Evolutionary conservation across 2,888 invertebrate genomes (phyloP).

Genomic region (Drosophila kanekoi): DNA sequence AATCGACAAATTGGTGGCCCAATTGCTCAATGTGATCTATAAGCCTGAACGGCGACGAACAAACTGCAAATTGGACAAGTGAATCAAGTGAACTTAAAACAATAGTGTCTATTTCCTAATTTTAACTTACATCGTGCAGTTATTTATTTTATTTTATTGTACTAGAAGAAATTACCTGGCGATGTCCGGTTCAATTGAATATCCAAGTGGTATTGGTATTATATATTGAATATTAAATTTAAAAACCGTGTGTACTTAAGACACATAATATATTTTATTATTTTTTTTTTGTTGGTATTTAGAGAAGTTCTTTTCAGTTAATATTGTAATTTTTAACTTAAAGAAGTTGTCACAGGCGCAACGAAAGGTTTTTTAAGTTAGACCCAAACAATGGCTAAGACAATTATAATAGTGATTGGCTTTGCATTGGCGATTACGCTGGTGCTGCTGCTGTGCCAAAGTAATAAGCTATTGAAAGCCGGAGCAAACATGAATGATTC

Average conservation of each 20-base stretch:
- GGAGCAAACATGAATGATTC: conserved; percentile 19
- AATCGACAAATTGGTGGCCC: conserved; percentile 9
- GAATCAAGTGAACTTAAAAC: conserved; percentile 1
- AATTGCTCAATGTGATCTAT: conserved; percentile 9
- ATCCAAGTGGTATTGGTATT: too few relatives aligned
- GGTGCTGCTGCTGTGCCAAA: conserved; percentile 34
- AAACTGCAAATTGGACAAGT: conserved; percentile 56
- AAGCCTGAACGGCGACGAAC: conserved; percentile 24
- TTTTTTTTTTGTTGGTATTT: not conserved
- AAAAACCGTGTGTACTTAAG: too few relatives aligned
- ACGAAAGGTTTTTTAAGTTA: conserved; percentile 16
- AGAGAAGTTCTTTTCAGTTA: not conserved
- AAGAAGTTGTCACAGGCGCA: conserved; percentile 9
- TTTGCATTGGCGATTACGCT: conserved; percentile 41
- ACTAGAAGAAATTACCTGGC: too few relatives aligned
- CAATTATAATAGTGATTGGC: conserved; percentile 57
- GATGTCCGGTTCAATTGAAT: too few relatives aligned
- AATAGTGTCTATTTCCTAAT: not conserved
- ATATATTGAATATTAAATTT: too few relatives aligned
- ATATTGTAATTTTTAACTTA: not conserved
- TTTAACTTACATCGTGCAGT: too few relatives aligned
- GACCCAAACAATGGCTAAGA: conserved; percentile 52
- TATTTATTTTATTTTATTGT: not conserved
- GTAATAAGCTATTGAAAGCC: not conserved
- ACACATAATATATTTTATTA: too few relatives aligned